Conservation (phyloP, 2,888 invertebrate genomes). For the Cephonodes hylas region DNA sequence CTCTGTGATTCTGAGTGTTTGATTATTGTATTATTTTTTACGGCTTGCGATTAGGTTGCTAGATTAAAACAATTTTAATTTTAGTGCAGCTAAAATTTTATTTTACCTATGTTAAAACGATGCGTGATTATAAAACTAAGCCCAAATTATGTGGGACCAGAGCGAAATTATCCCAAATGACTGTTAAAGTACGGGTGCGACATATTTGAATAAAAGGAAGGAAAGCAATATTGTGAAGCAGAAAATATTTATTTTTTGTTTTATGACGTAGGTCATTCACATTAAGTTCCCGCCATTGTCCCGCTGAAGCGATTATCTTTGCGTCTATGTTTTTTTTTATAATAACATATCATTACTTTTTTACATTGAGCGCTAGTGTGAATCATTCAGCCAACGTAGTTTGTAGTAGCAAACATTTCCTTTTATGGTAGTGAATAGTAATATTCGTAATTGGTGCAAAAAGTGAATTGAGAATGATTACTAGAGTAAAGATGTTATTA, state of each 20-base stretch:
- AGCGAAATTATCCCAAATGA: background rate
- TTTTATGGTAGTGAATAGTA: background rate
- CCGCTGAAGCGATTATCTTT: background rate
- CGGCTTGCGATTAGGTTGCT: no score
- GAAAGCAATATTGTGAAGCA: background rate
- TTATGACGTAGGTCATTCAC: no score
- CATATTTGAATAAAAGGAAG: background rate
- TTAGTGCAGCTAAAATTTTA: no score
- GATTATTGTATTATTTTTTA: no score
- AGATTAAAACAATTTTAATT: no score
- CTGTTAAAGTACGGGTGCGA: background rate
- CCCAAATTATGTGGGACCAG: background rate
- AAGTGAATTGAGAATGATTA: background rate
- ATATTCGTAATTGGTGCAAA: background rate
- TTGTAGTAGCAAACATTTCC: background rate
- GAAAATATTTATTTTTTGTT: no score
- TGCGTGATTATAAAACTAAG: background rate
- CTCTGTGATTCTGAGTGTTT: no score
- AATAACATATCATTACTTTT: background rate
- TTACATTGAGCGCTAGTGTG: background rate
- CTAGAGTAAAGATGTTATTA: background rate
- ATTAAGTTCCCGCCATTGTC: no score
- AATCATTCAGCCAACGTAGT: background rate
- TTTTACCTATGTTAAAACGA: no score
- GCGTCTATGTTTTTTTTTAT: background rate